Conservation (phyloP, 1,140 invertebrate genomes). For the Oedothorax gibbosus region DNA sequence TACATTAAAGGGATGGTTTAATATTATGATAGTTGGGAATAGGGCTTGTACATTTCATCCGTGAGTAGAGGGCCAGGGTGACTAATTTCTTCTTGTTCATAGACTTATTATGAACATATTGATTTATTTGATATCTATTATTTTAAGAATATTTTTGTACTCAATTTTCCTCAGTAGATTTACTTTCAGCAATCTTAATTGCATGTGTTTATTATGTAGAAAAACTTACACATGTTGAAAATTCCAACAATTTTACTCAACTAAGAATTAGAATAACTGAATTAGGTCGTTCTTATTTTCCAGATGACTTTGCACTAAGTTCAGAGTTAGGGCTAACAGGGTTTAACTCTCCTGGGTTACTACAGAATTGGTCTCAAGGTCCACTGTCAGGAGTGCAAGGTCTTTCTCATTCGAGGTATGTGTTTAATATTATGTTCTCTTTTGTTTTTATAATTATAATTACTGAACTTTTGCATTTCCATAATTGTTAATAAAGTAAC, state of each 20-base stretch:
- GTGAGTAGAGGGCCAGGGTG: no score
- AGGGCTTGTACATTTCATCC: no score
- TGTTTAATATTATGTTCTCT: not conserved
- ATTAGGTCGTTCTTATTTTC: slow-evolving; percentile 57
- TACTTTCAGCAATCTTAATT: not conserved
- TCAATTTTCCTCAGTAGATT: not conserved
- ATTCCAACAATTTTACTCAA: not conserved
- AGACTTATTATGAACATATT: no score
- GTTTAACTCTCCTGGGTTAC: slow-evolving; percentile 65
- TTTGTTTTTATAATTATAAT: not conserved
- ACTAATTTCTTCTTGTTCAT: no score
- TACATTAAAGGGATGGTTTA: no score
- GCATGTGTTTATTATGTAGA: not conserved
- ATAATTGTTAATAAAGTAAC: not conserved
- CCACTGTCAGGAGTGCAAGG: slow-evolving; percentile 67
- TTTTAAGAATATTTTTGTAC: slow-evolving; percentile 1
- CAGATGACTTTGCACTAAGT: slow-evolving; percentile 68
- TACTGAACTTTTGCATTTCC: not conserved
- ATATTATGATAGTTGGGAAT: no score
- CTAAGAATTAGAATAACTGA: slow-evolving; percentile 13
- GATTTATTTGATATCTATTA: not conserved
- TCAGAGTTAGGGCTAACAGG: slow-evolving; percentile 65
- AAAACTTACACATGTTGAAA: not conserved
- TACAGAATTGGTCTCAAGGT: slow-evolving; percentile 66
- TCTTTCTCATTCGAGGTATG: slow-evolving; percentile 53